Evolutionary conservation across 2,113 vertebrate species (phyloP).

Genomic region (Paramormyrops kingsleyae): DNA sequence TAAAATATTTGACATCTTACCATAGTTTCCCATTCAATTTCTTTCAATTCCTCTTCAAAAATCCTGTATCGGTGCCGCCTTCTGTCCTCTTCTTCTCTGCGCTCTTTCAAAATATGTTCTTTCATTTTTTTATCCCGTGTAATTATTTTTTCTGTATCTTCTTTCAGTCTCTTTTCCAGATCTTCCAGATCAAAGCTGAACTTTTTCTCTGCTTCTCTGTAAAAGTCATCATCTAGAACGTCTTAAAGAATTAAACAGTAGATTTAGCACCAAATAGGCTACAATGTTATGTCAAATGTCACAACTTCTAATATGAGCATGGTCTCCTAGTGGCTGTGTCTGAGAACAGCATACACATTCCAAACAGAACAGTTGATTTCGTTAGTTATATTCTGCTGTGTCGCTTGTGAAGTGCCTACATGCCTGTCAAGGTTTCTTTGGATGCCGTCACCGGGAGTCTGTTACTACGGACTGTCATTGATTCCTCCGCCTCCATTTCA

Average conservation of each 20-base stretch:
- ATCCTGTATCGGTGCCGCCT: conserved; percentile 47
- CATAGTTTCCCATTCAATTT: conserved; percentile 55
- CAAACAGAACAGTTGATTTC: not conserved
- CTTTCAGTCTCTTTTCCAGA: conserved; percentile 55
- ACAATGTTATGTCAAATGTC: not conserved
- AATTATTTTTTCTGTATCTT: conserved; percentile 48
- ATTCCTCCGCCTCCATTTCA: conserved; percentile 33
- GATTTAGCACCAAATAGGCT: not conserved
- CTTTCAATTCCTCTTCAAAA: conserved; percentile 67
- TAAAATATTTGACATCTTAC: conserved; percentile 44
- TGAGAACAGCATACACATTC: not conserved
- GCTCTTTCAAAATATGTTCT: conserved; percentile 43
- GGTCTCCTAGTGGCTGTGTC: conserved; percentile 29
- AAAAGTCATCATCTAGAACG: conserved; percentile 38
- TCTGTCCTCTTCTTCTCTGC: conserved; percentile 54
- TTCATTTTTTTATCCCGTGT: conserved; percentile 43
- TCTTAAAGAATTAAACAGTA: conserved; percentile 27
- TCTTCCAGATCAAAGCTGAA: conserved; percentile 51
- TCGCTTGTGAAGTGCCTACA: not conserved
- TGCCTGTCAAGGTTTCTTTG: not conserved
- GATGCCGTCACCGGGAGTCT: not conserved
- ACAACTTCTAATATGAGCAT: conserved; percentile 7
- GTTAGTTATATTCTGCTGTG: not conserved
- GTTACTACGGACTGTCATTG: not conserved
- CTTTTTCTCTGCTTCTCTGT: conserved; percentile 54